phyloP scores from a whole-genome alignment of 2,113 vertebrate genomes.

The Ranitomeya imitator region DNA sequence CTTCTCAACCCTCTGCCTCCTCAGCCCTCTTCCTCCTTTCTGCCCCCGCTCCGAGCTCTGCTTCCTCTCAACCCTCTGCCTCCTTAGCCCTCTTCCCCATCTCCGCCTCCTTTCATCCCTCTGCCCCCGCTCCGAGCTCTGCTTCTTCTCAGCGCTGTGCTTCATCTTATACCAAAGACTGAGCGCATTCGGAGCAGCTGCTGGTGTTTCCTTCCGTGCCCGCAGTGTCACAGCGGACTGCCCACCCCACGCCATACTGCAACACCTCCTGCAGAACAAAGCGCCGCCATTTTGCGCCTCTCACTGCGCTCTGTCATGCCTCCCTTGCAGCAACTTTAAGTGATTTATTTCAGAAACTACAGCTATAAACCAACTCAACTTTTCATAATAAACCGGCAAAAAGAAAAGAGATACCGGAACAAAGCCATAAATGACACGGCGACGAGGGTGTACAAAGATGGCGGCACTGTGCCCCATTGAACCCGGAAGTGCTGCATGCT shows the following conservation, averaged over 20 bases:
- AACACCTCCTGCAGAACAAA: constrained; percentile 3
- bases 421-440: not conserved
- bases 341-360: too few species aligned
- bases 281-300: constrained; percentile 43
- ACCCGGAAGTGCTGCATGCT: constrained; percentile 40
- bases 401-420: not conserved
- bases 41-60: too few species aligned
- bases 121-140: too few species aligned
- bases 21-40: too few species aligned
- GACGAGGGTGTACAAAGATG: constrained; percentile 38
- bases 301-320: fast-evolving
- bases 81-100: too few species aligned
- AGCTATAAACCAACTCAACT: not conserved
- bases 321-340: not conserved
- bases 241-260: constrained; percentile 21
- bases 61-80: too few species aligned
- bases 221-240: not conserved
- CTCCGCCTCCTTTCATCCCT: too few species aligned
- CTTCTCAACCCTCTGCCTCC: too few species aligned
- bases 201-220: not conserved
- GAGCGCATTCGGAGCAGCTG: not conserved
- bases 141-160: too few species aligned
- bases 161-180: too few species aligned
- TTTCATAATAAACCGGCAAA: not conserved
- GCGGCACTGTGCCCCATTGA: constrained; percentile 4